Evolutionary conservation across 2,888 invertebrate genomes (phyloP), one percentile per base, ranked within the genome.

Genomic region (Seira sanloemensis): DNA sequence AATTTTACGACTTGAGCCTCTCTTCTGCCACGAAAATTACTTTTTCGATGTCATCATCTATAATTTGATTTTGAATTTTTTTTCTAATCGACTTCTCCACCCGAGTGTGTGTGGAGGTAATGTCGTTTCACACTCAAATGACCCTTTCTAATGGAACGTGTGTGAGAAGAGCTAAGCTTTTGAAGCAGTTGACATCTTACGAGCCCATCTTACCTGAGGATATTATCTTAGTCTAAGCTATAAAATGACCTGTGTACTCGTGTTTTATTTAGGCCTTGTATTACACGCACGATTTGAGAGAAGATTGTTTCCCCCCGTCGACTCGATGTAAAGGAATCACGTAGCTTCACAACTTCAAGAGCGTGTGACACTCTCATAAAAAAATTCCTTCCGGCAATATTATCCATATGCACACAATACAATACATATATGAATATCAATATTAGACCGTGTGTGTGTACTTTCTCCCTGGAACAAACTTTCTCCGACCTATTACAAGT

Each of bases 251-350:
- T 25, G 58, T 74, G n/a, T 67, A 21, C 25, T 21, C 5, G 9
- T 23, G 74, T 74, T 19, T 65, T 16, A 21, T 21, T 54, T 65
- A 65, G 19, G 25, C 18, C 25, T 5, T 24, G 16, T 19, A 21
- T 24, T 66, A n/a, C 71, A 71, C 71, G 71, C 71, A 46, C 71
- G 71, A 71, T 71, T 71, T 71, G 71, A 12, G 37, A 46, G 12
- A 2, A 37, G 46, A 46, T n/a, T 7, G 1, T 68, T n/a, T 7
- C 5, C 37, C 12, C 5, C 37, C 7, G 12, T 37, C 12, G 37
- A 5, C 12, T 37, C 12, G 37, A 37, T 5, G 7, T 12, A 5
- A 5, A 37, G 12, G 7, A 67, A 1, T 19, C 19, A 46, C 1
- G 71, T 46, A 37, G 2, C 71, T 71, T 71, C 2, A 23, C 71